Base-by-base conservation (phyloP, 2,888 invertebrate genomes). In the Eupeodes latifasciatus region DNA sequence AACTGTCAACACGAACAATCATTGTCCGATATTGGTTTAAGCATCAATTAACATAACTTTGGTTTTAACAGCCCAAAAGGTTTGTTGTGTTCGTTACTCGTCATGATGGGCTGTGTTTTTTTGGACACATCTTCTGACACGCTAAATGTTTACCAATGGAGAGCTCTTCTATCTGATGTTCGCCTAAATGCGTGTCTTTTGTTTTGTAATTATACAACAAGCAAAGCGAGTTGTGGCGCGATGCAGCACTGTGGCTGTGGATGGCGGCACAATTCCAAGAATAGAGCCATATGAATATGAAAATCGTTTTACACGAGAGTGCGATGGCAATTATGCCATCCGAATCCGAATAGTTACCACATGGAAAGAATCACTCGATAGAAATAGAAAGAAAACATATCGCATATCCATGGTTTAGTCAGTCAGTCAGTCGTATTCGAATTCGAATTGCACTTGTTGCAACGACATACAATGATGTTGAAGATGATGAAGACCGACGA, bases 371-470 rank as follows among this genome's bases (percentile, higher is more conserved):
- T 85, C 85, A 88, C 69, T 88, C 78, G 88, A 88, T 88, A 78
- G 88, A 88, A 88, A 88, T 88, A 88, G 88, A 88, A 88, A 88
- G 88, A 88, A 88, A 88, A 79, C 88, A 88, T 85, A 88, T 84
- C 85, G 81, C 88, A 85, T 88, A 88, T 88, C 88, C 85, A 85
- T 85, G 81, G 78, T 77, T 72, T 62, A 80, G 80, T 88, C 69
- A 87, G 84, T 85, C 27, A 27, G 27, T 27, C 27, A 27, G 27
- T 27, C 27, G 27, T 27, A 3, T 27, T 27, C 27, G 27, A 27
- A 27, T 27, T 27, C 88, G 81, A 85, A 88, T 88, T 88, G 88
- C 88, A 88, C 88, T 88, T 88, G 88, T 88, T 88, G 85, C 88
- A 69, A 81, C 77, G 84, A 75, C 80, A 62, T 10, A 40, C 72